Base-by-base conservation (phyloP, 2,888 invertebrate species). In the Apocheima hispidaria region DNA sequence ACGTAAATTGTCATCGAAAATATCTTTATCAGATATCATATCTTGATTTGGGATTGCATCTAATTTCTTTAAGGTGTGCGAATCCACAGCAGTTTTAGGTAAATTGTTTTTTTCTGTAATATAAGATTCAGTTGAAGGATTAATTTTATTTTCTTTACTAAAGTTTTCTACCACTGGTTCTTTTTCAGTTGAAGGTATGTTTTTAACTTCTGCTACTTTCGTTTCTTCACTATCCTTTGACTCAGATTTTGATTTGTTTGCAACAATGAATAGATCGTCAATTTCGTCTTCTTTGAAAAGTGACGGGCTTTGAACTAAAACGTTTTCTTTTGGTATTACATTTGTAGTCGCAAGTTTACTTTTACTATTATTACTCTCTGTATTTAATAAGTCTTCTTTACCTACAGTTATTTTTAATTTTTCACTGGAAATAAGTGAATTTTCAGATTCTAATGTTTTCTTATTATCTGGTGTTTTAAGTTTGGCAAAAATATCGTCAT, bases 221-320 rank as follows among this genome's bases (percentile, higher is more conserved):
- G 21, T 21, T 33, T 61, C 50, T 41, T 50, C 43, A 40, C 26
- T 4, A 20, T 46, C 60, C 40, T 33, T 20, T 28, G 28, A 4
- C 41, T 46, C 35, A 44, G 14, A 16, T 57, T 64, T 70, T 12
- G 44, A 21, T 56, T 65, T 69, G 40, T 70, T 66, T 43, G 62
- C 54, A 61, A 58, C 62, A 21, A 64, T 60, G 44, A 82, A 82
- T 4, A 83, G 57, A 48, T 76, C 74, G 46, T 79, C 75, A 58
- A 78, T 76, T 67, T 81, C 81, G 41, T 86, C 84, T 54, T 87
- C 85, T 69, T 80, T 84, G 72, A 88, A 88, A 28, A 90, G 61
- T 9, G 78, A 77, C 35, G 78, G 74, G 67, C 75, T 79, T 60
- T 70, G 70, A 7, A 73, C 65, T 7, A 58, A 12, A 56, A 58